Conservation (phyloP, 2,888 invertebrate species). For the Amblyteles armatorius region DNA sequence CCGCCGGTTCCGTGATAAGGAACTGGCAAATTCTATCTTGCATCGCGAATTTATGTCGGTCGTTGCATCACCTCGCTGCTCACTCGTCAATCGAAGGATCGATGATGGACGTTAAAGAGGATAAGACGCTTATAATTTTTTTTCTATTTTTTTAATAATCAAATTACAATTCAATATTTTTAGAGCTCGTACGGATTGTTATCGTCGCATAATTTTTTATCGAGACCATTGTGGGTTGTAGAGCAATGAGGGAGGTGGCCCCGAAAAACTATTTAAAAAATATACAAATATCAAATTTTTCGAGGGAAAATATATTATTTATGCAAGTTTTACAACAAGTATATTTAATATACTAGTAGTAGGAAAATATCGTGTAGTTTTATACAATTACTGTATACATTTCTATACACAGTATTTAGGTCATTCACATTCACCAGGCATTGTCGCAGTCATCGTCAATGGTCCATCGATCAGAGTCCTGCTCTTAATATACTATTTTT, state of each 20-base stretch:
- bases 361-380: no score
- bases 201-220: background rate
- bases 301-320: no score
- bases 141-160: background rate
- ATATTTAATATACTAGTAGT: no score
- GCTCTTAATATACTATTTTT: no score
- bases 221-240: no score
- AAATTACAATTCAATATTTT: background rate
- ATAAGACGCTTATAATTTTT: background rate
- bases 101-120: background rate
- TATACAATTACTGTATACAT: no score
- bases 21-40: constrained; percentile 46
- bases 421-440: no score
- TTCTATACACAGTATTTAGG: no score
- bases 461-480: no score
- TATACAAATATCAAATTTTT: background rate
- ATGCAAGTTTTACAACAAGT: no score
- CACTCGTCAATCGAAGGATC: background rate
- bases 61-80: constrained; percentile 40
- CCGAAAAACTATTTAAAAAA: background rate
- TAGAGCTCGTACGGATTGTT: background rate
- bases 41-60: constrained; percentile 51
- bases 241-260: no score
- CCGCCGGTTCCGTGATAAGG: constrained; percentile 57
- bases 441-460: no score